Evolutionary conservation across 2,888 invertebrate genomes (phyloP).

Genomic region (Drosophila paranaensis): DNA sequence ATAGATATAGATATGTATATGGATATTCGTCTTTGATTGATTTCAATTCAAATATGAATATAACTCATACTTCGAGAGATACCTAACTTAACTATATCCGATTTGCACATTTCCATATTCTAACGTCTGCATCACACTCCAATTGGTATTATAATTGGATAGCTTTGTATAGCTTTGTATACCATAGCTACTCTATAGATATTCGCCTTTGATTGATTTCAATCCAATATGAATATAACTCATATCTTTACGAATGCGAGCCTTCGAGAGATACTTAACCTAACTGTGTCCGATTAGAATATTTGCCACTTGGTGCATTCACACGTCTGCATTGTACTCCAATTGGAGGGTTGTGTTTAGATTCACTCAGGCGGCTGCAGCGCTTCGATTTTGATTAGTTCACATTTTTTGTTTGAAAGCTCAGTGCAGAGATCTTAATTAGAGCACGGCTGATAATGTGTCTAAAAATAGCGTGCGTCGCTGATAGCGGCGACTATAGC

Average conservation of each 20-base stretch:
- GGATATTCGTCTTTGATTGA: background rate
- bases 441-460: constrained; percentile 73
- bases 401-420: constrained; percentile 57
- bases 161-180: too few relatives aligned
- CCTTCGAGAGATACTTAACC: too few relatives aligned
- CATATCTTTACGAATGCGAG: background rate
- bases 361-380: background rate
- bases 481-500: constrained; percentile 66
- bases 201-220: background rate
- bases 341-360: background rate
- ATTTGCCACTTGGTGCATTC: background rate
- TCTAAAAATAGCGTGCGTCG: constrained; percentile 64
- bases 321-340: background rate
- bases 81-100: too few relatives aligned
- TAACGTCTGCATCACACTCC: too few relatives aligned
- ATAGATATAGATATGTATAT: too few relatives aligned
- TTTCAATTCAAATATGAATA: background rate
- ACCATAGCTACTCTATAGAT: too few relatives aligned
- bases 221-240: background rate
- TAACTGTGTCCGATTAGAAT: background rate
- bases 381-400: constrained; percentile 55
- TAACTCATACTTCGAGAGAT: background rate
- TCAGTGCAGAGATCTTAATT: constrained; percentile 74
- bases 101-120: too few relatives aligned
- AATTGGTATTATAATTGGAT: too few relatives aligned